A percentile compares a stretch with the other conserved stretches of the same genome.
Conservation (phyloP, 2,797 vertebrate species). For the Liasis olivaceus region DNA sequence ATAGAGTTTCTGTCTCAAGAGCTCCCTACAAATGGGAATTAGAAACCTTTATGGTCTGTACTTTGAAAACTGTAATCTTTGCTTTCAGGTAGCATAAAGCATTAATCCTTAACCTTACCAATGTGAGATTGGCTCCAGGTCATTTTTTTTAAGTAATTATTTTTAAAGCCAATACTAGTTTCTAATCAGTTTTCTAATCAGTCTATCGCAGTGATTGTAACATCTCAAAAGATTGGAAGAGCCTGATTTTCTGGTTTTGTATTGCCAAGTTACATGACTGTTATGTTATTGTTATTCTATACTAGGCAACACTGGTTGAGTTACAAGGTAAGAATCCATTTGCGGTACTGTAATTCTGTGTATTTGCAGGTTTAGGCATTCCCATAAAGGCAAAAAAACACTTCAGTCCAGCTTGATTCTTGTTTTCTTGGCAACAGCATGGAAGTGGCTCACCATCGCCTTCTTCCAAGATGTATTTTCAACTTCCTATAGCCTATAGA, state of each 20-base stretch:
- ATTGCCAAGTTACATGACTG: not conserved
- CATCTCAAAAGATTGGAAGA: not conserved
- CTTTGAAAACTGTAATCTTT: constrained; percentile 24
- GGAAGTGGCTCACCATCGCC: not conserved
- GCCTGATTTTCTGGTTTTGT: not conserved
- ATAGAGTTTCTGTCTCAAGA: not conserved
- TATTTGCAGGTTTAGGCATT: not conserved
- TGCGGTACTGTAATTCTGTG: not conserved
- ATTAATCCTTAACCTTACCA: constrained; percentile 18
- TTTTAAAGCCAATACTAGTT: not conserved
- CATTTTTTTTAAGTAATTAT: not conserved
- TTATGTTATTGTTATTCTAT: not conserved
- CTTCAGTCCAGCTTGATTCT: not conserved
- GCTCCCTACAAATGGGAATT: not conserved
- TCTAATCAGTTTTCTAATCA: not conserved
- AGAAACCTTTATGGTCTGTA: constrained; percentile 2
- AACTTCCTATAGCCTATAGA: not conserved
- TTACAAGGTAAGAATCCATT: not conserved
- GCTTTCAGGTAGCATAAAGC: constrained; percentile 29
- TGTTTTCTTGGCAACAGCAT: not conserved
- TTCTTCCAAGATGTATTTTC: not conserved
- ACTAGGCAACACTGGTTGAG: accelerated
- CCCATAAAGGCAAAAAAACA: not conserved
- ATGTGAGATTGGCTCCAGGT: not conserved
- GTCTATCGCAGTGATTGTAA: not conserved